phyloP scores from a whole-genome alignment of 2,888 invertebrate genomes.

The Pinctada fucata region DNA sequence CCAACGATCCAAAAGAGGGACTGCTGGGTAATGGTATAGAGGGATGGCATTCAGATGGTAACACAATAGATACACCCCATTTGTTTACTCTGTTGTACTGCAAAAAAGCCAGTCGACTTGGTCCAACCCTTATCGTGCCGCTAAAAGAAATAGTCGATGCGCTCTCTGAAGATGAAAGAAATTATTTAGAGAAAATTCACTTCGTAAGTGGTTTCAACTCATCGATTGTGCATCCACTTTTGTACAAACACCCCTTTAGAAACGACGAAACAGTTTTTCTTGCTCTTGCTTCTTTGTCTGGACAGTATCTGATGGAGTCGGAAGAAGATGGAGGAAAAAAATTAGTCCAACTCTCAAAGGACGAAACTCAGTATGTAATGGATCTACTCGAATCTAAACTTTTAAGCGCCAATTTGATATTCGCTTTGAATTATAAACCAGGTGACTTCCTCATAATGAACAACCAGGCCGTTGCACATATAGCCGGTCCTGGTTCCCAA shows the following conservation, averaged over 20 bases:
- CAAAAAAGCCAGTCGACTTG: slow-evolving; percentile 34
- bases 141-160: slow-evolving; percentile 41
- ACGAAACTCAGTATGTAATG: slow-evolving; percentile 35
- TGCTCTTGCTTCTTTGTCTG: slow-evolving; percentile 37
- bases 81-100: slow-evolving; percentile 42
- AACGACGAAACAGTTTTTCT: slow-evolving; percentile 42
- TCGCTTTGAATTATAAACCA: slow-evolving; percentile 31
- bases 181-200: slow-evolving; percentile 32
- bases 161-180: slow-evolving; percentile 28
- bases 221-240: slow-evolving; percentile 31
- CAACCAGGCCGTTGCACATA: slow-evolving; percentile 40
- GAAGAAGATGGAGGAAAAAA: slow-evolving; percentile 13
- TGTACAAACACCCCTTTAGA: slow-evolving; percentile 38
- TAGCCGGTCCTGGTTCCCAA: slow-evolving; percentile 41
- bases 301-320: slow-evolving; percentile 32
- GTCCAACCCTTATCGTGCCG: slow-evolving; percentile 40
- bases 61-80: slow-evolving; percentile 31
- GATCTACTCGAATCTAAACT: slow-evolving; percentile 38
- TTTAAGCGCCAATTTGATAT: slow-evolving; percentile 37
- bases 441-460: slow-evolving; percentile 38
- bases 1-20: slow-evolving; percentile 37
- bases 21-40: slow-evolving; percentile 32
- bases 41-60: slow-evolving; percentile 46
- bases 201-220: slow-evolving; percentile 41
- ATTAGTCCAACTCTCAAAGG: slow-evolving; percentile 23